These are phyloP conservation scores for Strix aluco DNA, from an alignment of 2,113 vertebrate species.

Conservation along the genomic window DNA sequence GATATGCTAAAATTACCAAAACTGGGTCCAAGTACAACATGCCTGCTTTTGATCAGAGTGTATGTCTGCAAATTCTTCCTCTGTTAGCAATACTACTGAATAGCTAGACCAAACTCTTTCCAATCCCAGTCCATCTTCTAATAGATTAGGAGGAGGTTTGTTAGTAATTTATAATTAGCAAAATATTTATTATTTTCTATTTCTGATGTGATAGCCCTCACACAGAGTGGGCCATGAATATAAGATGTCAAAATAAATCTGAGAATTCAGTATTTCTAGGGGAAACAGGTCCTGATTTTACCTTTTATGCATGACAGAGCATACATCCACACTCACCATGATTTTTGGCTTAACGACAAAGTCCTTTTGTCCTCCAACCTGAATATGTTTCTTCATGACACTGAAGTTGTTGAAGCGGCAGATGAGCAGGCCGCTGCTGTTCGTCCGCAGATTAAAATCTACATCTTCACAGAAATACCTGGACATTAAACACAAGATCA, in stretches of 20 bases:
- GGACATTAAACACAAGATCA: slow-evolving; percentile 9
- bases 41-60: neutral
- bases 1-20: neutral
- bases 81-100: neutral
- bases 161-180: neutral
- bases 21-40: neutral
- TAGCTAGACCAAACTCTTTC: neutral
- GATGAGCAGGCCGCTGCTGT: slow-evolving; percentile 91
- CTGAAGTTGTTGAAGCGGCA: slow-evolving; percentile 97
- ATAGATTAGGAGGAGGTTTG: neutral
- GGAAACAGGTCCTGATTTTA: neutral
- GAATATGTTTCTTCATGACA: slow-evolving; percentile 97
- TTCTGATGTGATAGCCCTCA: neutral
- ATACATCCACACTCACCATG: slow-evolving; percentile 74
- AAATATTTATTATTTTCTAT: neutral
- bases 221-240: neutral
- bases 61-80: neutral
- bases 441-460: slow-evolving; percentile 94
- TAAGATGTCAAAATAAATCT: neutral
- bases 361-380: slow-evolving; percentile 90
- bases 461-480: slow-evolving; percentile 97
- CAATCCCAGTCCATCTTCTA: neutral
- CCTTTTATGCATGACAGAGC: neutral
- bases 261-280: neutral
- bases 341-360: slow-evolving; percentile 92